These are phyloP conservation scores for Drosophila lacteicornis DNA, from an alignment of 1,140 invertebrate genomes.

Conservation along the genomic window DNA sequence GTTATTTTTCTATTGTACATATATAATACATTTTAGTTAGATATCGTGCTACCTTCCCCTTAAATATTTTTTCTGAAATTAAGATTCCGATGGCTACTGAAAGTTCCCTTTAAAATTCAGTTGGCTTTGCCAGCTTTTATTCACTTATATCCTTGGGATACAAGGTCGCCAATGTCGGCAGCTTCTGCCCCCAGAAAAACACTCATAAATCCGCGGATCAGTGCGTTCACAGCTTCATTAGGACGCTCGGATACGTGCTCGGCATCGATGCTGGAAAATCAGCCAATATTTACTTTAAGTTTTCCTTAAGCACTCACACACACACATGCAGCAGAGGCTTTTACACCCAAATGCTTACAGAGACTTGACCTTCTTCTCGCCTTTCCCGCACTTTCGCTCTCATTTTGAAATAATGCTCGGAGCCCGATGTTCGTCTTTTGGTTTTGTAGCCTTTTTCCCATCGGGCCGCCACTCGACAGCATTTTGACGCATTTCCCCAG, in stretches of 20 bases:
- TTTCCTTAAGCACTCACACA: conserved; percentile 20
- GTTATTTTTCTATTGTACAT: too few species aligned
- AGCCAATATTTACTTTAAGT: conserved; percentile 76
- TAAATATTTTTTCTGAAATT: too few species aligned
- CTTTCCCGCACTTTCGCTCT: conserved; percentile 29
- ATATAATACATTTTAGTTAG: too few species aligned
- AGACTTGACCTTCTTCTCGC: conserved; percentile 51
- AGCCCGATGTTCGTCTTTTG: conserved; percentile 28
- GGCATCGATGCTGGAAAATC: conserved; percentile 60
- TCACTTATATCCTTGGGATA: conserved; percentile 1
- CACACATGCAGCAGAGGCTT: neutral
- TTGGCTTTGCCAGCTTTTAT: neutral
- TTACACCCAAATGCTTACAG: conserved; percentile 36
- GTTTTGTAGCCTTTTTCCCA: conserved; percentile 52
- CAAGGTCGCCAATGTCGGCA: conserved; percentile 22
- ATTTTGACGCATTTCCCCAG: conserved; percentile 81
- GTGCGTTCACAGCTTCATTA: conserved; percentile 63
- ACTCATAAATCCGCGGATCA: conserved; percentile 45
- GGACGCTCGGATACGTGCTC: conserved; percentile 56
- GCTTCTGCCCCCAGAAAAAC: neutral
- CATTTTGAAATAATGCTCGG: conserved; percentile 50
- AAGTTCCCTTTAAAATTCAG: neutral
- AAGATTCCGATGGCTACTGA: too few species aligned
- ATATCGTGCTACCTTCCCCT: too few species aligned
- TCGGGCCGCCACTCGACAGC: conserved; percentile 65